These are phyloP conservation scores for Papilio dardanus DNA, from an alignment of 1,140 invertebrate genomes.

Conservation along the genomic window DNA sequence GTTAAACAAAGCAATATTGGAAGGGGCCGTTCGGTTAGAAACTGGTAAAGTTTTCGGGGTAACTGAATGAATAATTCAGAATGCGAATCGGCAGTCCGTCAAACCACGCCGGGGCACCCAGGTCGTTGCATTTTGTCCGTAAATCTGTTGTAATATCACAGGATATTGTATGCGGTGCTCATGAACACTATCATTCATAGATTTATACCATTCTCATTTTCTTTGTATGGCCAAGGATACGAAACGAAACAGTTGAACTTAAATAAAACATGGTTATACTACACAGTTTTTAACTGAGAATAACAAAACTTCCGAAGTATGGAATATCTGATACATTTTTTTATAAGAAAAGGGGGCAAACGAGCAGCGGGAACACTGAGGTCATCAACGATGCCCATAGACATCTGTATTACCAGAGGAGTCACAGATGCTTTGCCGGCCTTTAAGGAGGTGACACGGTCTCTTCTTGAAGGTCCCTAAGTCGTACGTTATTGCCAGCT, in stretches of 20 bases:
- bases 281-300: not conserved
- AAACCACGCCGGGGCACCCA: slow-evolving; percentile 49
- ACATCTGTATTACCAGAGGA: no score
- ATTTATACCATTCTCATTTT: slow-evolving; percentile 49
- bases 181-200: slow-evolving; percentile 57
- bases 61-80: slow-evolving; percentile 74
- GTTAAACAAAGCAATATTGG: slow-evolving; percentile 70
- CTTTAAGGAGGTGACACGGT: no score
- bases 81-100: slow-evolving; percentile 70
- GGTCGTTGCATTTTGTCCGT: slow-evolving; percentile 66
- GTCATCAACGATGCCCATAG: no score
- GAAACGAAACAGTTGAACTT: not conserved
- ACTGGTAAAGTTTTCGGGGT: slow-evolving; percentile 60
- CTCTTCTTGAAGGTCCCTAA: no score
- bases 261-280: not conserved
- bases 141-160: slow-evolving; percentile 66
- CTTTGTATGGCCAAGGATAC: not conserved
- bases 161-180: slow-evolving; percentile 60
- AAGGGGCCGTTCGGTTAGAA: slow-evolving; percentile 47
- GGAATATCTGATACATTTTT: no score
- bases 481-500: no score
- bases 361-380: no score
- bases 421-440: no score
- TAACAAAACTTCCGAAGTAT: not conserved
- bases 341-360: no score